Percentiles rank a stretch among this genome's conserved stretches.
Conservation (phyloP, 1,140 invertebrate genomes). For the Macrostomum lignano region DNA sequence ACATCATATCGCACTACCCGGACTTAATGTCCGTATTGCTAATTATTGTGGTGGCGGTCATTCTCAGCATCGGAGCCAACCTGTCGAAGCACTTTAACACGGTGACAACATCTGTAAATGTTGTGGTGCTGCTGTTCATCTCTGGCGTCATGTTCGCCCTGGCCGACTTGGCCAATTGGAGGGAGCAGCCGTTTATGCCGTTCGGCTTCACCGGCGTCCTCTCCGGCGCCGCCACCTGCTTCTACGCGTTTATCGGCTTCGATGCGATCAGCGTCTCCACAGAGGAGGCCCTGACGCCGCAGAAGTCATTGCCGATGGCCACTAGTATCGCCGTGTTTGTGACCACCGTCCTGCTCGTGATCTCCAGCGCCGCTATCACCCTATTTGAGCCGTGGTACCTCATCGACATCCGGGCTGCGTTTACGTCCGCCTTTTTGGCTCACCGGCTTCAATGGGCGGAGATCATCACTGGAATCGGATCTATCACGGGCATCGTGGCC, state of each 20-base stretch:
- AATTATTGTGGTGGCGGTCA: slow-evolving; percentile 13
- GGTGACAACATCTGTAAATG: slow-evolving; percentile 40
- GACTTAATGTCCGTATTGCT: slow-evolving; percentile 32
- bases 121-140: slow-evolving; percentile 18
- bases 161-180: slow-evolving; percentile 10
- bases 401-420: slow-evolving; percentile 8
- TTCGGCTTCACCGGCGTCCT: slow-evolving; percentile 13
- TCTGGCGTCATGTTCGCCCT: slow-evolving; percentile 34
- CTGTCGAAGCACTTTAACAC: slow-evolving; percentile 42
- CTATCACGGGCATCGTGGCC: slow-evolving; percentile 55
- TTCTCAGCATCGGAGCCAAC: slow-evolving; percentile 47
- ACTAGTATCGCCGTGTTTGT: slow-evolving; percentile 42
- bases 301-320: slow-evolving; percentile 13
- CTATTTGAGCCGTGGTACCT: slow-evolving; percentile 44
- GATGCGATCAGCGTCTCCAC: slow-evolving; percentile 25
- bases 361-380: slow-evolving; percentile 50
- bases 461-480: slow-evolving; percentile 54
- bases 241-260: slow-evolving; percentile 15
- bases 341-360: slow-evolving; percentile 45
- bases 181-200: slow-evolving; percentile 12
- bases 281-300: slow-evolving; percentile 18
- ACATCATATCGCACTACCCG: too few relatives aligned
- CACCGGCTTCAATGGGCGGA: slow-evolving; percentile 40
- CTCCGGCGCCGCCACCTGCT: slow-evolving; percentile 14
- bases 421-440: slow-evolving; percentile 7